Percentiles rank a stretch among this genome's conserved stretches.
Evolutionary conservation across 2,113 vertebrate species (phyloP).

Genomic region (Paramormyrops kingsleyae): DNA sequence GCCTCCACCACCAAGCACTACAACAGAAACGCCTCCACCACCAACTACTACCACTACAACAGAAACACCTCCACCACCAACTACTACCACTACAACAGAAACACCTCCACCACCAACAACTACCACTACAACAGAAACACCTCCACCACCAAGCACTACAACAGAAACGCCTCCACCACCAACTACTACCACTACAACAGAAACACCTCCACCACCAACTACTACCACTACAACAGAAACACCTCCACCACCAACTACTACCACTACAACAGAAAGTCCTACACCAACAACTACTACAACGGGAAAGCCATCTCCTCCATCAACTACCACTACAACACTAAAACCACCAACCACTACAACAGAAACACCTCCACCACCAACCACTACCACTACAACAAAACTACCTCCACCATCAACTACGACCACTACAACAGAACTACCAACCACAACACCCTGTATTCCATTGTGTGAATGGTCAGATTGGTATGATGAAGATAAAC

Average conservation of each 20-base stretch:
- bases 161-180: neutral
- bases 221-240: neutral
- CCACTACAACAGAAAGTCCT: neutral
- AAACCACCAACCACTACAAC: neutral
- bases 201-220: neutral
- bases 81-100: neutral
- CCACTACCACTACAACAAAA: neutral
- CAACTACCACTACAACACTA: too few relatives aligned
- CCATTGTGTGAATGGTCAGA: constrained; percentile 34
- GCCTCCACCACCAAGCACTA: neutral
- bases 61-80: neutral
- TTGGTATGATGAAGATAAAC: constrained; percentile 34
- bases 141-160: constrained; percentile 3
- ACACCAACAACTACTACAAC: neutral
- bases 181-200: constrained; percentile 18
- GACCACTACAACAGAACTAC: constrained; percentile 8
- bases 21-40: neutral
- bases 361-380: neutral
- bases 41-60: too few relatives aligned
- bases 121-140: neutral
- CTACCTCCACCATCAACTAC: neutral
- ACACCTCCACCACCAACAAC: neutral
- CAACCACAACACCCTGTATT: constrained; percentile 22
- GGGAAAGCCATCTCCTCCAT: too few relatives aligned
- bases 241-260: constrained; percentile 2